Evolutionary conservation across 2,113 vertebrate genomes (phyloP), one percentile per base, ranked within the genome.

Genomic region (Oreochromis spilurus): DNA sequence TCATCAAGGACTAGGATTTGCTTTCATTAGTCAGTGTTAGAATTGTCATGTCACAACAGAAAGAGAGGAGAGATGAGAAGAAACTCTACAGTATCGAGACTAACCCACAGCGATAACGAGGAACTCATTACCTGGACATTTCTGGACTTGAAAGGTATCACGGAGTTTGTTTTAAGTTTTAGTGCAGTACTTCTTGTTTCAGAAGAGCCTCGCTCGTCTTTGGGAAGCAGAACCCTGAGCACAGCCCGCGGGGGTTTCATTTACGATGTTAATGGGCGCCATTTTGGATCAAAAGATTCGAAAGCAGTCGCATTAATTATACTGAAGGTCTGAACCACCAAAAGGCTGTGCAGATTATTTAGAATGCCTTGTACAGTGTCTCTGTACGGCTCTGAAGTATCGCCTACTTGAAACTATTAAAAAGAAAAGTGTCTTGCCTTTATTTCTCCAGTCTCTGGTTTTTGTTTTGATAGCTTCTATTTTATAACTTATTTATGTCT

Each of bases 401-500:
- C 94, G 94, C 96, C 97, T 98, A 99, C 99, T 99, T 99, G 99
- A 99, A 99, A 96, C 97, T 93, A 96, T 95, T 77, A 60, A 85
- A 84, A 91, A 77, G 78, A 75, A 79, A 62, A 87, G 45, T 43
- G 95, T 97, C 96, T 95, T 98, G 98, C 98, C 97, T 97, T 77
- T 97, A 96, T 97, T 95, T 94, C 84, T 82, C 94, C 75, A 89
- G 67, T 75, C 90, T 97, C 93, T 88, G 88, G 92, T 93, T 81
- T 97, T 96, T 62, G 94, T 94, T 94, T 94, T 91, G 89, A 95
- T 88, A 92, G 91, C 84, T 93, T 94, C 78, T 91, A 88, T 96
- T 96, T 97, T 95, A 95, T 96, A 96, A 94, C 87, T 94, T 96
- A 96, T 96, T 96, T 96, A 96, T 96, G 93, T 97, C 96, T 97